Evolutionary conservation across 2,888 invertebrate species (phyloP).

Genomic region (Alitta virens): DNA sequence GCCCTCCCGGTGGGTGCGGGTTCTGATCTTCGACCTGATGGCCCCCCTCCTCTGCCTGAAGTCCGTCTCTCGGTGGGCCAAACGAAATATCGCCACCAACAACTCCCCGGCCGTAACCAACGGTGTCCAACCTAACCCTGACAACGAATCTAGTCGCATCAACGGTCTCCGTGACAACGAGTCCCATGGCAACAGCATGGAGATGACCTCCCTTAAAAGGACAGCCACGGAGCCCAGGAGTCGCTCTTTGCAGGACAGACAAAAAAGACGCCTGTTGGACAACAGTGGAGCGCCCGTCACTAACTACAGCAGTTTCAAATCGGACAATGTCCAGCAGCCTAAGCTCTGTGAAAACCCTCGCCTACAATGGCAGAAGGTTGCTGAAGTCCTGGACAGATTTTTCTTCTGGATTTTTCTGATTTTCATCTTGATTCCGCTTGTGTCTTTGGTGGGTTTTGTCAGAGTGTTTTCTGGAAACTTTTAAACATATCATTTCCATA

Average conservation of each 20-base stretch:
- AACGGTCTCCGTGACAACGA: background rate
- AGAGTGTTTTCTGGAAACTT: constrained; percentile 3
- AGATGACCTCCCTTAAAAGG: too few species aligned
- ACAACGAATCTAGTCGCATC: background rate
- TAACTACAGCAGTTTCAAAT: background rate
- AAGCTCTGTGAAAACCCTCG: background rate
- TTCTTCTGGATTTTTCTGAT: constrained; percentile 17
- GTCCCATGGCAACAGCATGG: background rate
- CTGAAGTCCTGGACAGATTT: constrained; percentile 15
- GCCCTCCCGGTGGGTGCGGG: constrained; percentile 22
- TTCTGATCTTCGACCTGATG: constrained; percentile 17
- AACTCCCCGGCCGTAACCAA: background rate
- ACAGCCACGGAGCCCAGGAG: background rate
- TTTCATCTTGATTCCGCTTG: constrained; percentile 9
- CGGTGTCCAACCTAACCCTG: background rate
- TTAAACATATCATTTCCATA: too few species aligned
- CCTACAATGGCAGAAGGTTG: constrained; percentile 11
- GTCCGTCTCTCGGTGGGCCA: background rate
- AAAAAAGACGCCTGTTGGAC: background rate
- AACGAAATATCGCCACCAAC: background rate
- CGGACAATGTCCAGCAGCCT: background rate
- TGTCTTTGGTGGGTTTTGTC: constrained; percentile 1
- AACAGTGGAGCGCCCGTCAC: background rate
- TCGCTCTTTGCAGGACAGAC: background rate
- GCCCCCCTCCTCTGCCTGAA: constrained; percentile 11